Evolutionary conservation across 2,888 invertebrate genomes (phyloP).

Genomic region (Muschampia plurimacula): DNA sequence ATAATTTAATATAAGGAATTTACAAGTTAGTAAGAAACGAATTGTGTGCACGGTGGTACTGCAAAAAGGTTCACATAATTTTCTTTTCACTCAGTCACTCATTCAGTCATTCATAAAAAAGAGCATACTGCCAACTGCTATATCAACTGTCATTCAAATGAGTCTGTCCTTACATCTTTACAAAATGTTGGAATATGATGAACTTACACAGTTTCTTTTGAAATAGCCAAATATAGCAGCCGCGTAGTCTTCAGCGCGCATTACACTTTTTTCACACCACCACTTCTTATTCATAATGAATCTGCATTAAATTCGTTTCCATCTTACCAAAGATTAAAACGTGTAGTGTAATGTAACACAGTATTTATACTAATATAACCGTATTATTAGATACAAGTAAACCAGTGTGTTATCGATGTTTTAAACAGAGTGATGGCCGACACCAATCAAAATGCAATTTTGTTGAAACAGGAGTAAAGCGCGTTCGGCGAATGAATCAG

Average conservation of each 20-base stretch:
- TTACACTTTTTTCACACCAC: neutral
- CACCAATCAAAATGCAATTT: conserved; percentile 14
- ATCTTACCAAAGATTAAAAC: conserved; percentile 22
- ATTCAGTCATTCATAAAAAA: neutral
- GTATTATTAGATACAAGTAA: neutral
- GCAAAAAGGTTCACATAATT: conserved; percentile 6
- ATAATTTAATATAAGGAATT: conserved; percentile 17
- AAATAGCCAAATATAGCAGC: conserved; percentile 10
- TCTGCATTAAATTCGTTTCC: conserved; percentile 25
- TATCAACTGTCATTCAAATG: conserved; percentile 9
- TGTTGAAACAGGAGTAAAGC: neutral
- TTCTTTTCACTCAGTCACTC: conserved; percentile 8
- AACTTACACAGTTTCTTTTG: conserved; percentile 4
- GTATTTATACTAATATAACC: neutral
- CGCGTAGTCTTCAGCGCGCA: neutral
- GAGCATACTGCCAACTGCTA: neutral
- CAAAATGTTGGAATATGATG: neutral
- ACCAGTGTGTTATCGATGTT: conserved; percentile 2
- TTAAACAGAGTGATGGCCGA: conserved; percentile 16
- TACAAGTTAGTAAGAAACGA: conserved; percentile 17
- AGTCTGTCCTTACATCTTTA: neutral
- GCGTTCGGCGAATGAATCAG: neutral
- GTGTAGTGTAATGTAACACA: neutral
- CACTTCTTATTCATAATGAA: neutral
- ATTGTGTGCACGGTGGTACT: conserved; percentile 20